Percentiles rank a stretch among this genome's conserved stretches.
These are phyloP conservation scores for Amazona guildingii DNA, from an alignment of 2,113 vertebrate species.

Conservation along the genomic window DNA sequence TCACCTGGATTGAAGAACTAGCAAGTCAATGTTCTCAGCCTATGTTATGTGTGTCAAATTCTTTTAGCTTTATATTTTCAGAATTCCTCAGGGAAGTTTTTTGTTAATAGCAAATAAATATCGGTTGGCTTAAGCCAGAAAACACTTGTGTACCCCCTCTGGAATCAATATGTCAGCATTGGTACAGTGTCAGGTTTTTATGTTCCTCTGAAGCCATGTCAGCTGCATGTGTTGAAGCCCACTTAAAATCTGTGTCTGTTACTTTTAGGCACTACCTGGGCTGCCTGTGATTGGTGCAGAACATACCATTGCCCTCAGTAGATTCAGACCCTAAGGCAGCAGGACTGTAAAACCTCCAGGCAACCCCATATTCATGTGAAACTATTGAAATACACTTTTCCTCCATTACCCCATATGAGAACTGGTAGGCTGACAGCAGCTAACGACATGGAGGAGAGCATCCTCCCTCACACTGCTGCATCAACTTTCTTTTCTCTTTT, in stretches of 20 bases:
- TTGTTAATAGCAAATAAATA: background rate
- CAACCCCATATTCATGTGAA: background rate
- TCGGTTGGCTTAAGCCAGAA: background rate
- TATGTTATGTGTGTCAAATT: background rate
- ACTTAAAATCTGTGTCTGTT: background rate
- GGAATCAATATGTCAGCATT: background rate
- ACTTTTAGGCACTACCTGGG: background rate
- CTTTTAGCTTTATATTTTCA: background rate
- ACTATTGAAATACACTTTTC: background rate
- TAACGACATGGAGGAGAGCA: background rate
- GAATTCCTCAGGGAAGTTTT: background rate
- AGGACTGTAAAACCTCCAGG: background rate
- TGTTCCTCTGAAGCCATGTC: background rate
- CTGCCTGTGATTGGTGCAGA: background rate
- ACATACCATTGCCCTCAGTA: background rate
- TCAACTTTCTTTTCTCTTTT: background rate
- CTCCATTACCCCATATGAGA: background rate
- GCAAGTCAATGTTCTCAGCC: background rate
- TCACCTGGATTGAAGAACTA: background rate
- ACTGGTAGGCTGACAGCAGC: background rate
- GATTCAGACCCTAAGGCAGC: accelerated
- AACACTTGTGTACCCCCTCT: background rate
- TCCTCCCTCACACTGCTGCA: background rate
- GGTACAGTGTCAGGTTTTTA: background rate
- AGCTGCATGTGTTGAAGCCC: background rate